Evolutionary conservation across 2,888 invertebrate species (phyloP), one percentile per base, ranked within the genome.

Genomic region (Drosophila pseudotakahashii): DNA sequence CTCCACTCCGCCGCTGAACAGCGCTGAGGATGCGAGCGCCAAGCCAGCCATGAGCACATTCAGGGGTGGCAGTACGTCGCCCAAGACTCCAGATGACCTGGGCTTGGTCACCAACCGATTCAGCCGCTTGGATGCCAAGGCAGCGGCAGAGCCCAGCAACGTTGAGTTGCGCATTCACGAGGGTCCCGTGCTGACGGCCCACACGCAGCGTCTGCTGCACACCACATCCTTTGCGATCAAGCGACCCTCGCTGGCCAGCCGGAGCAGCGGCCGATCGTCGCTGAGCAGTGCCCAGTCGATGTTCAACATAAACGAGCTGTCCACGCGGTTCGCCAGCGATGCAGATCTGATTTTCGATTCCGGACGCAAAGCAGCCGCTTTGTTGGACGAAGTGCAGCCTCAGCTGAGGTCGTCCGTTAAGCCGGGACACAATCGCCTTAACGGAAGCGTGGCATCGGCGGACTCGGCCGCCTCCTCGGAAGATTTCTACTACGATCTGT

Each of bases 361-460:
- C 26, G 77, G 88, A 45, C 76, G 75, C 58, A 79, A 88, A 62
- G 89, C 90, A 13, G 89, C 88, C n/a, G 90, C 83, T 7, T 72
- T 89, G 57, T 81, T 89, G n/a, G 82, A 88, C 45, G 94, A 94
- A 93, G 94, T 1, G 89, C 92, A 0, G 91, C 90, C 89, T 1
- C 58, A 75, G 36, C 58, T 93, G 0, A 89, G 94, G 0, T 93
- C 93, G 19, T 94, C 94, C 0, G 93, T 94, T 45, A 94, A 83
- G 57, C 54, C 93, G 23, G 78, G 62, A 26, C 59, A 70, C 23
- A 70, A 37, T 37, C 55, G 57, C 30, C 50, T 47, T 16, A 80
- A 68, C 39, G 75, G 70, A 42, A 68, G 61, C 45, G 36, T 51
- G 2, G 69, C 30, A 2, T 74, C 73, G 9, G 74, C 68, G 23